A percentile compares a stretch with the other conserved stretches of the same genome.
phyloP scores from a whole-genome alignment of 2,888 invertebrate genomes.

The Nephrotoma flavescens region DNA sequence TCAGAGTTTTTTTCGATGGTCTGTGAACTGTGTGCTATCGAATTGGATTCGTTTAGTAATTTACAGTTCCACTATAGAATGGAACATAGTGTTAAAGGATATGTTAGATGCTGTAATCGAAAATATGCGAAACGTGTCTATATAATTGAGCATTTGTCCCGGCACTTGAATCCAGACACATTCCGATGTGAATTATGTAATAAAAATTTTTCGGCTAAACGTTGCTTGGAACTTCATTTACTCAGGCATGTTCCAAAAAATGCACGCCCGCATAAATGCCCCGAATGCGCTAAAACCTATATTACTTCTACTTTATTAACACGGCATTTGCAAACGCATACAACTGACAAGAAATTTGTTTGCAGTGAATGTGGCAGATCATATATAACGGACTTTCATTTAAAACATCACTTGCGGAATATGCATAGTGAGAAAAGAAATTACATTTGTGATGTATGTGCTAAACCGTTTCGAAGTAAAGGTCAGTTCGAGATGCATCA shows the following conservation, averaged over 20 bases:
- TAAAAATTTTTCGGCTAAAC: not conserved
- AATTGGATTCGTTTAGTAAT: not conserved
- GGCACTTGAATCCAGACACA: slow-evolving; percentile 27
- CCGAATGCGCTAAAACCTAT: not conserved
- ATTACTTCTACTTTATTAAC: not conserved
- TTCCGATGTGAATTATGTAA: slow-evolving; percentile 10
- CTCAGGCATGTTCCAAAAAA: not conserved
- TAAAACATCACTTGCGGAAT: slow-evolving; percentile 23
- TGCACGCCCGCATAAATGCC: not conserved
- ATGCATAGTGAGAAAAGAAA: not conserved
- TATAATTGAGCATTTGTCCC: slow-evolving; percentile 27
- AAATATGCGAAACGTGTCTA: not conserved
- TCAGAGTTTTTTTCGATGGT: not conserved
- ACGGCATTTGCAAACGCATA: slow-evolving; percentile 8
- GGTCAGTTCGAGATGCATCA: slow-evolving; percentile 24
- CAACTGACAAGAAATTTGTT: slow-evolving; percentile 15
- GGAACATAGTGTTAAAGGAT: not conserved
- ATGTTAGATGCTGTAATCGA: not conserved
- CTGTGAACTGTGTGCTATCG: not conserved
- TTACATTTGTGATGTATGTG: slow-evolving; percentile 21
- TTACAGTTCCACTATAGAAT: not conserved
- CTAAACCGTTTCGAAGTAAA: slow-evolving; percentile 26
- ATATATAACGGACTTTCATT: slow-evolving; percentile 7
- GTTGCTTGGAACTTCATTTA: not conserved
- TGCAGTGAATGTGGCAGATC: slow-evolving; percentile 24